Conservation (phyloP, 92 coral and sea anemone genomes). For the Palythoa heliodiscus region DNA sequence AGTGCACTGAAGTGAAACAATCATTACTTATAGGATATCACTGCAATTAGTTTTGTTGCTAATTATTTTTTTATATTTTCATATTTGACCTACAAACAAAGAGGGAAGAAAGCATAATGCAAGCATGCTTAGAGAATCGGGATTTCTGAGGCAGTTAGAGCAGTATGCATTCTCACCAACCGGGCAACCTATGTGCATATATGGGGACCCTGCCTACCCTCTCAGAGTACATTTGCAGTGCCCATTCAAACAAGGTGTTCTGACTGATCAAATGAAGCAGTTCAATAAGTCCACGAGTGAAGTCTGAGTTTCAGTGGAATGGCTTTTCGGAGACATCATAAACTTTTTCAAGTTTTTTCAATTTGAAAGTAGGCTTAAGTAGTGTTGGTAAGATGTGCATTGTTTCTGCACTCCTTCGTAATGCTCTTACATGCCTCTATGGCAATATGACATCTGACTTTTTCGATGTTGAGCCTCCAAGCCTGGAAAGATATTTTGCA, state of each 20-base stretch:
- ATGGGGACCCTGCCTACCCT: constrained; percentile 17
- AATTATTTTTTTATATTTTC: constrained; percentile 1
- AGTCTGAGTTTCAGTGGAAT: constrained; percentile 14
- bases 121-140: constrained; percentile 14
- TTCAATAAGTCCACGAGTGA: constrained; percentile 8
- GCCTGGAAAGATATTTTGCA: constrained; percentile 43
- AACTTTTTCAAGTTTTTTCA: constrained; percentile 1
- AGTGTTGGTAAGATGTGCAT: constrained; percentile 43
- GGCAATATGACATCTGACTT: constrained; percentile 33
- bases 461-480: constrained; percentile 51
- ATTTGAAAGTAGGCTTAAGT: constrained; percentile 25
- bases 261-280: not conserved
- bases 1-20: constrained; percentile 27
- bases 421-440: constrained; percentile 33
- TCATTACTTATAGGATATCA: constrained; percentile 22
- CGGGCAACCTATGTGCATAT: constrained; percentile 17
- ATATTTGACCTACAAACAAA: constrained; percentile 20
- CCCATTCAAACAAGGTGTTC: constrained; percentile 26
- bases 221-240: constrained; percentile 24
- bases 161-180: constrained; percentile 24
- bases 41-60: constrained; percentile 14
- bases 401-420: constrained; percentile 19
- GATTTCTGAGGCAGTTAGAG: constrained; percentile 25
- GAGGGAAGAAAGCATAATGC: constrained; percentile 13
- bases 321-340: constrained; percentile 9